phyloP scores from a whole-genome alignment of 2,888 invertebrate genomes.

The Rhimphoctona megacephalus region DNA sequence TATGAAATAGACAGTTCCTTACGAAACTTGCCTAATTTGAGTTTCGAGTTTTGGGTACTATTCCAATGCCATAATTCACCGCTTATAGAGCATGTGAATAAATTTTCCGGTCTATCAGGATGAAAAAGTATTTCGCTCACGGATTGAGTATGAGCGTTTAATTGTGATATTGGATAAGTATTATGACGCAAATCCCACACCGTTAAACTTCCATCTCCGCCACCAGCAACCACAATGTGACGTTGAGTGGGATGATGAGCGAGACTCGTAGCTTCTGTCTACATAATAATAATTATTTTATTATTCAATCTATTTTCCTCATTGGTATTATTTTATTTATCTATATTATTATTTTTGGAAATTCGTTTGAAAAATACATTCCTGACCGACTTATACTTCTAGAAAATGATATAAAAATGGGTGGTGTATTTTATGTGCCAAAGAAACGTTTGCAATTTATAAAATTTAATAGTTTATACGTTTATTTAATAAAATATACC shows the following conservation, averaged over 20 bases:
- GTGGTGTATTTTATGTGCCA: neutral
- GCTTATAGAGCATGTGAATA: slow-evolving; percentile 92
- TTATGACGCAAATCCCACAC: slow-evolving; percentile 96
- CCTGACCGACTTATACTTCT: neutral
- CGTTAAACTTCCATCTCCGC: slow-evolving; percentile 94
- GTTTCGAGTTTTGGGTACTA: slow-evolving; percentile 80
- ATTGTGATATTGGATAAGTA: slow-evolving; percentile 92
- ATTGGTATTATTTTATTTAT: neutral
- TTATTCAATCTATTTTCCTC: neutral
- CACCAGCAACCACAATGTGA: slow-evolving; percentile 93
- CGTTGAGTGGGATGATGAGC: slow-evolving; percentile 95
- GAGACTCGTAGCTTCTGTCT: slow-evolving; percentile 91
- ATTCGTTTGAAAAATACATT: neutral
- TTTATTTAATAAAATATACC: slow-evolving; percentile 71
- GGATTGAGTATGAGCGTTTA: slow-evolving; percentile 91
- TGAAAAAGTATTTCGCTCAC: slow-evolving; percentile 96
- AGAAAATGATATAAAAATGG: neutral
- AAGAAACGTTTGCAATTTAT: neutral
- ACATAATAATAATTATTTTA: slow-evolving; percentile 73
- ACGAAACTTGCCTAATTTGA: slow-evolving; percentile 77
- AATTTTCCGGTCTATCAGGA: slow-evolving; percentile 92
- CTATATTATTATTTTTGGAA: neutral
- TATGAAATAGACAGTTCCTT: neutral
- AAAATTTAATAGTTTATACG: neutral
- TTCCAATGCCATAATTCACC: slow-evolving; percentile 97